Conservation (phyloP, 2,888 invertebrate species). For the Hermaeophaga mercurialis region DNA sequence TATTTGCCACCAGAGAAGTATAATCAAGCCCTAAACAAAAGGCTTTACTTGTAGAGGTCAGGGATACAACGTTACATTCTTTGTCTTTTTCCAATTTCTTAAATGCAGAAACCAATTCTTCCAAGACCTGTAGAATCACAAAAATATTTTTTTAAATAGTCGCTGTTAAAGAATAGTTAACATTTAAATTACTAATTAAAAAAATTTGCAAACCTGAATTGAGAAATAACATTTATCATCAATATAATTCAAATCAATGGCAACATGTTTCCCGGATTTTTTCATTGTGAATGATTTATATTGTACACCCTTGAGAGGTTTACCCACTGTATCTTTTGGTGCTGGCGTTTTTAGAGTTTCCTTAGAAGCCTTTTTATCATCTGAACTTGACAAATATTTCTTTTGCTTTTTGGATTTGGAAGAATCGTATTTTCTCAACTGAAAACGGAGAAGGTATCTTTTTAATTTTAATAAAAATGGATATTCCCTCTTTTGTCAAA, state of each 20-base stretch:
- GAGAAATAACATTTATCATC: slow-evolving; percentile 41
- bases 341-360: slow-evolving; percentile 3
- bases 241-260: slow-evolving; percentile 42
- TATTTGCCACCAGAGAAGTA: slow-evolving; percentile 66
- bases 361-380: slow-evolving; percentile 7
- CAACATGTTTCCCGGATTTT: slow-evolving; percentile 42
- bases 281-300: slow-evolving; percentile 43
- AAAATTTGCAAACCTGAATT: slow-evolving; percentile 40
- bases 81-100: slow-evolving; percentile 67
- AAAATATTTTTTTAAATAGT: no score
- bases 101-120: slow-evolving; percentile 74
- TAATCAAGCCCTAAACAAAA: slow-evolving; percentile 87
- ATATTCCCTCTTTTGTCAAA: no score
- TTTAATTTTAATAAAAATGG: no score
- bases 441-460: no score
- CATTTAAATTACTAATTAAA: no score
- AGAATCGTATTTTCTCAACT: not conserved
- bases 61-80: slow-evolving; percentile 69
- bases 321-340: slow-evolving; percentile 23
- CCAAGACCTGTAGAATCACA: slow-evolving; percentile 77
- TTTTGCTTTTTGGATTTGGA: slow-evolving; percentile 33
- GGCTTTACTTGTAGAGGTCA: slow-evolving; percentile 75
- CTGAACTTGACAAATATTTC: slow-evolving; percentile 13
- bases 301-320: slow-evolving; percentile 27
- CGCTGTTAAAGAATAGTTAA: no score